Evolutionary conservation across 2,113 vertebrate genomes (phyloP), one percentile per base, ranked within the genome.

Genomic region (Trichechus manatus): DNA sequence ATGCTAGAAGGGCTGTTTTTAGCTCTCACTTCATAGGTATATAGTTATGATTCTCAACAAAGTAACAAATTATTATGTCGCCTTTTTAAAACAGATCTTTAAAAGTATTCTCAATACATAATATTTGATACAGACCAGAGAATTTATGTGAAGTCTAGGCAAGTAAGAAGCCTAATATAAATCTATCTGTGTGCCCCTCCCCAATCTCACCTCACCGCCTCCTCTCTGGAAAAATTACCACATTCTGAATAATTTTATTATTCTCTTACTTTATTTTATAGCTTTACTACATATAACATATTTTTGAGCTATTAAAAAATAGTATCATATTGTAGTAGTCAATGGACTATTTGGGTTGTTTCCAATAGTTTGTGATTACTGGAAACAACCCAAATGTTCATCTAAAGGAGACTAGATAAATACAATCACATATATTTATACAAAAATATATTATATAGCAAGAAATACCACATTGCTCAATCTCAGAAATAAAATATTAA

Each of bases 281-380:
- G 17, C n/a, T 79, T 42, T 3, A 59, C 31, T 22, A 86, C 9
- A 25, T 20, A 36, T 13, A 25, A 47, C 22, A 72, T 64, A 63
- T 22, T 92, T 95, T 84, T 83, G 1, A 95, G 70, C n/a, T 78
- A 93, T 59, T 83, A 22, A 74, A 92, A 94, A 86, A n/a, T 5
- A 6, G 20, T 50, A 10, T 66, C 70, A 80, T 79, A 64, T 27
- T 33, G 17, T 61, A 29, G 68, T 3, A 42, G 20, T 50, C 59
- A 64, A 66, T 14, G 22, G 22, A 78, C 15, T 22, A 53, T 44
- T 20, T 39, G 15, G 25, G 17, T 81, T 74, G 19, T 74, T 80
- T 74, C 31, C 39, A 85, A 70, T 44, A 66, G 79, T 82, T 33
- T 50, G 11, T 78, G 36, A 86, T 47, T 72, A 64, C 0, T 79